Base-by-base conservation (phyloP, 2,797 vertebrate genomes). In the Melopsittacus undulatus region DNA sequence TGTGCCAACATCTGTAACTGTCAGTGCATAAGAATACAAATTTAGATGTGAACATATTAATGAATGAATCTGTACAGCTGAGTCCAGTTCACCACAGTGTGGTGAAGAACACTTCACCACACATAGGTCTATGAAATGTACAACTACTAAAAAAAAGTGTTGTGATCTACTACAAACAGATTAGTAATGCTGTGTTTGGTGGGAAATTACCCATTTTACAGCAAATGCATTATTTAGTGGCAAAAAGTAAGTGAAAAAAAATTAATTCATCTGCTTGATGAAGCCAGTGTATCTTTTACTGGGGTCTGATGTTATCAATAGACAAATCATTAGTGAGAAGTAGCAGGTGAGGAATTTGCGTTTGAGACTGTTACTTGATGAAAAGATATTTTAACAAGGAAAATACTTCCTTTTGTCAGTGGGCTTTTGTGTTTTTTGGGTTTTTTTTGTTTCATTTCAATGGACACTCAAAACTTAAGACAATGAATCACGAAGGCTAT, bases 81-180 rank as follows among this genome's bases (percentile, higher is more conserved):
- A 40, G 63, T 81, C 9, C 5, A 40, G 36, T 54, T 89, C 40
- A 82, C 8, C 9, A 21, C 7, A 5, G 1, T 66, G n/a, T n/a
- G n/a, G n/a, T n/a, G n/a, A n/a, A n/a, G n/a, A n/a, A n/a, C n/a
- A n/a, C n/a, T n/a, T n/a, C n/a, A n/a, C n/a, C n/a, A n/a, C n/a
- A n/a, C n/a, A n/a, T n/a, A 70, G 5, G 26, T 59, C 10, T 45
- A 66, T 67, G 43, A 81, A 69, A 77, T 3, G 0, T 15, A 66
- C 11, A 52, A 27, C 9, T 69, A 15, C 1, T 43, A 0, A 42
- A 30, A 11, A 63, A 36, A 27, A 11, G 2, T 4, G 5, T 40
- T n/a, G 15, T 36, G 7, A 26, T 59, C 42, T 77, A 38, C 27
- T 66, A 42, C 12, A 12, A 61, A 27, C 7, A 75, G 11, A 74